Evolutionary conservation across 1,140 invertebrate genomes (phyloP).

Genomic region (Ylistrum balloti): DNA sequence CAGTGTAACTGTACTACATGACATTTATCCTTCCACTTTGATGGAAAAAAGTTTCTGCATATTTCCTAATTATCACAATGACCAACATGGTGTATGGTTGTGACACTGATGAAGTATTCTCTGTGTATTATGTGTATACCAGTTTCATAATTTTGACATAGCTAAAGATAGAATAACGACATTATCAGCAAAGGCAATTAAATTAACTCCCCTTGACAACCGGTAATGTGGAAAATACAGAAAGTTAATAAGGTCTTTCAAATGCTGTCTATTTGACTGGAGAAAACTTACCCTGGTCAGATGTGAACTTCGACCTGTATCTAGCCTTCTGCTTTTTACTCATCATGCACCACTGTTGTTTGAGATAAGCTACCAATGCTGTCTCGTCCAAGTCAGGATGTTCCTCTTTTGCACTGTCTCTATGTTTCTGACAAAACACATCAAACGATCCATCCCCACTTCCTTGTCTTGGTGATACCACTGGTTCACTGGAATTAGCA

Average conservation of each 20-base stretch:
- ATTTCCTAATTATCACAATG: no score
- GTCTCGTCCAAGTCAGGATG: slow-evolving; percentile 78
- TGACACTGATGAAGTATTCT: no score
- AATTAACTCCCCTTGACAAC: no score
- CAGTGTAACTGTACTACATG: no score
- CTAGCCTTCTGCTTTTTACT: slow-evolving; percentile 76
- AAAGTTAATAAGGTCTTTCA: background rate
- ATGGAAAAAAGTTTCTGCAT: no score
- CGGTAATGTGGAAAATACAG: no score
- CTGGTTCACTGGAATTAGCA: background rate
- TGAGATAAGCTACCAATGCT: slow-evolving; percentile 76
- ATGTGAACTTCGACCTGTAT: slow-evolving; percentile 65
- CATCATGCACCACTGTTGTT: slow-evolving; percentile 81
- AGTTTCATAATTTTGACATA: no score
- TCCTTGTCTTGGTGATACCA: slow-evolving; percentile 35
- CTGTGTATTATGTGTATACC: no score
- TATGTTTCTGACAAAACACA: slow-evolving; percentile 79
- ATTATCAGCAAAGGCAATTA: no score
- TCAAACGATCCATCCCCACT: slow-evolving; percentile 76
- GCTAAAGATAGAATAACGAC: no score
- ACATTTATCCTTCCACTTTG: no score
- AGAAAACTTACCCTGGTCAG: slow-evolving; percentile 48
- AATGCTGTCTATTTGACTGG: background rate
- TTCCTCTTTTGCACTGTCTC: slow-evolving; percentile 74
- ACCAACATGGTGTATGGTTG: no score